Evolutionary conservation across 2,113 vertebrate species (phyloP), one percentile per base, ranked within the genome.

Genomic region (Oreochromis tanganicae): DNA sequence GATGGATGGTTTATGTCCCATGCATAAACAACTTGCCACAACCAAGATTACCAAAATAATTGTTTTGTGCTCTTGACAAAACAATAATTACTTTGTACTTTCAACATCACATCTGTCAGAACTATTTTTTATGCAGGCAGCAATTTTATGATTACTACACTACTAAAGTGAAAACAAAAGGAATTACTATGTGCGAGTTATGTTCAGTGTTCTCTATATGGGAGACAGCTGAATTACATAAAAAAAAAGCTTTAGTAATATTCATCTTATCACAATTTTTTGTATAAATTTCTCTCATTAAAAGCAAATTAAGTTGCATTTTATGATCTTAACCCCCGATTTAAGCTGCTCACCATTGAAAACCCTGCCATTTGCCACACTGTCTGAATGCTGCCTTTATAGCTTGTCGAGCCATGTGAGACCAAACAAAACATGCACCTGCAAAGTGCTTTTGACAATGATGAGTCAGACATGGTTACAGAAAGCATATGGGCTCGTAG

Each of bases 401-500:
- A 46, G 48, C 12, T 52, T 83, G 50, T 27, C 43, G 80, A 54
- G 71, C 75, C 56, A 57, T 81, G 81, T 85, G 88, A 89, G 71
- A 84, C 43, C 83, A 86, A 66, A 86, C 27, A 85, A 90, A 85
- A 86, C 82, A 81, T 79, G 82, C 86, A 91, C 89, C 90, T 90
- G 90, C 86, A 90, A 89, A 84, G 36, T 13, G 63, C 24, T 81
- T 88, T 14, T 94, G 86, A 93, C 92, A 89, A 84, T 92, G 91
- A 92, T 85, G 90, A 94, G 86, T 89, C 91, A 87, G 82, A 87
- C 59, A 6, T 73, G 83, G 80, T 80, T 80, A 61, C 89, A 91
- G 68, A 82, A 91, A 90, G 86, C 93, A 93, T 93, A 92, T 91
- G 92, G 92, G 83, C 80, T 79, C 63, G 61, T 41, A 55, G 85